Percentiles rank a stretch among this genome's conserved stretches.
These are phyloP conservation scores for Caenorhabditis tropicalis DNA, from an alignment of 1,140 invertebrate genomes.

Conservation along the genomic window DNA sequence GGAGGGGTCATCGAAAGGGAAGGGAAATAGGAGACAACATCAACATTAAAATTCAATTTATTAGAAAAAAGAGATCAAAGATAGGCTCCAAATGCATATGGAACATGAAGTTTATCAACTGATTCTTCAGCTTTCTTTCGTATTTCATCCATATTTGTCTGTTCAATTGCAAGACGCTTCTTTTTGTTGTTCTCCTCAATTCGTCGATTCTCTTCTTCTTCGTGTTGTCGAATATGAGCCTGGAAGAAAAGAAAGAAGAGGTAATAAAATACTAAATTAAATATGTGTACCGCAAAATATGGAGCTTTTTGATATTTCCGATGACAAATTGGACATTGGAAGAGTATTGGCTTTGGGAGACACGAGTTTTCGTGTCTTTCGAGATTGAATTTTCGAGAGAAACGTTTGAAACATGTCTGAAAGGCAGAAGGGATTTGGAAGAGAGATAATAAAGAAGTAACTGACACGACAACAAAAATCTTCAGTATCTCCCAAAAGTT, in stretches of 20 bases:
- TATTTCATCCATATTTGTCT: not conserved
- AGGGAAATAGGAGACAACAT: not conserved
- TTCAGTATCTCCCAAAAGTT: conserved; percentile 19
- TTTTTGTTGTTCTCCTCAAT: not conserved
- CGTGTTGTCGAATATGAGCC: conserved; percentile 28
- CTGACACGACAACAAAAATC: conserved; percentile 26
- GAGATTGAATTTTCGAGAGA: conserved; percentile 21
- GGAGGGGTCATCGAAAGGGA: not conserved
- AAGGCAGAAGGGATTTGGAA: not conserved
- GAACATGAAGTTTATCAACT: not conserved
- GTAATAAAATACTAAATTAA: not conserved
- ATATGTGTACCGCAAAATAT: conserved; percentile 40
- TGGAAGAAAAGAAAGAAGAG: not conserved
- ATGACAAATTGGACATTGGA: conserved; percentile 30
- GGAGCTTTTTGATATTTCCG: not conserved
- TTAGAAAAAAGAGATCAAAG: not conserved
- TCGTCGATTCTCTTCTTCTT: conserved; percentile 10
- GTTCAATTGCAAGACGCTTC: conserved; percentile 5
- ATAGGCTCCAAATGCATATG: conserved; percentile 1
- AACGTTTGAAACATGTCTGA: conserved; percentile 46
- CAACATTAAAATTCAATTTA: not conserved
- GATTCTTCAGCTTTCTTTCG: conserved; percentile 10
- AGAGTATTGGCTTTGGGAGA: not conserved
- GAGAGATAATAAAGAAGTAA: not conserved
- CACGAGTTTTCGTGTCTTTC: not conserved